Base-by-base conservation (phyloP, 2,888 invertebrate genomes). In the Drosophila kuntzei region DNA sequence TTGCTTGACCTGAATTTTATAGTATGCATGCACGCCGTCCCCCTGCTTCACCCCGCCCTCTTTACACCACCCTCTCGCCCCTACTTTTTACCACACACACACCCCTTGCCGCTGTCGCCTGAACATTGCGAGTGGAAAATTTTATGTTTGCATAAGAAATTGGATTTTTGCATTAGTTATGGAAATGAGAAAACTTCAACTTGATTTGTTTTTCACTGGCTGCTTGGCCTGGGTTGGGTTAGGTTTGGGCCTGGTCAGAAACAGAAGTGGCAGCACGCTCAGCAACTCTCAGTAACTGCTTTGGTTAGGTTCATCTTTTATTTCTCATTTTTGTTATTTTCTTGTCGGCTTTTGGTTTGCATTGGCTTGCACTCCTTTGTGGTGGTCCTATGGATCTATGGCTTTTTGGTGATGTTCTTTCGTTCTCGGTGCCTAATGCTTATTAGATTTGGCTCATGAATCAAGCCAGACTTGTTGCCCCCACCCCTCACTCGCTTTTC, bases 101-200 rank as follows among this genome's bases (percentile, higher is more conserved):
- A 44, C 58, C 66, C 60, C 61, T 62, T 84, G 71, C 59, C 50
- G 75, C 71, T 81, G 82, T 61, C 66, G 68, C 71, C 80, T 76
- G 76, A 76, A 76, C 81, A 86, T 86, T 86, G 78, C 79, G 79
- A 90, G 85, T 85, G 79, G 82, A 82, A 86, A 86, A 90, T 90
- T 89, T 90, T 88, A 90, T 90, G 90, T 90, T 90, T 90, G 89
- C 90, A 88, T 89, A 88, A 91, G 91, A 91, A 90, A 90, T 91
- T 91, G 90, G 90, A 91, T 90, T 90, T 91, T 90, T 91, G 91
- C 91, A 91, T 90, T 90, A 91, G 90, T 90, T 90, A 90, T 91
- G 90, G 89, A 90, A 90, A 90, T 90, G 85, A 84, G 85, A 86
- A 86, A 86, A 86, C 85, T 86, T 86, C 89, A 86, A 86, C 87